These are phyloP conservation scores for Zelleria hepariella DNA, from an alignment of 2,888 invertebrate species.

Conservation along the genomic window DNA sequence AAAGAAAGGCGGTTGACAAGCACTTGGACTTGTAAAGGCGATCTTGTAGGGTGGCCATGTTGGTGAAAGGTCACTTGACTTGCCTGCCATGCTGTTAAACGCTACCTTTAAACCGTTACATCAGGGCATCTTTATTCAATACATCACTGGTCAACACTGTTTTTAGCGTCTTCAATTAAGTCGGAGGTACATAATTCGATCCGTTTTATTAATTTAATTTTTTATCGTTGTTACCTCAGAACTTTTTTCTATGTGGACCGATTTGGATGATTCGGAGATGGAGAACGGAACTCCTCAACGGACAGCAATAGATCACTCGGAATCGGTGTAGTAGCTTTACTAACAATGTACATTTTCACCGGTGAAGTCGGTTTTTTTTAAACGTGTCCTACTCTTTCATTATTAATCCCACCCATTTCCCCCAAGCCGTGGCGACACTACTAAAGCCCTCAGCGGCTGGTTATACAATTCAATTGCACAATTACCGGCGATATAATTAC, in stretches of 20 bases:
- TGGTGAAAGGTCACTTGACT: neutral
- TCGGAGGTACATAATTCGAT: no score
- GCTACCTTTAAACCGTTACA: neutral
- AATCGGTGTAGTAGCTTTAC: no score
- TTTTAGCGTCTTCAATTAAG: no score
- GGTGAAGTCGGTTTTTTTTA: no score
- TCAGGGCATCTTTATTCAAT: neutral
- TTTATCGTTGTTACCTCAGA: no score
- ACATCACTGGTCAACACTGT: neutral
- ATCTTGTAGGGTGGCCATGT: neutral
- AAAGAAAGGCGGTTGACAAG: slow-evolving; percentile 3
- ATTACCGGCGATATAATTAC: slow-evolving; percentile 6
- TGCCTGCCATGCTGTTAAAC: neutral
- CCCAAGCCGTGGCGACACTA: neutral
- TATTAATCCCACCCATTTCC: neutral
- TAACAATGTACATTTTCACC: no score
- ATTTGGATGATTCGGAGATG: no score
- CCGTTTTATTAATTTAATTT: no score
- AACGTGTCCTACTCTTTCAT: no score
- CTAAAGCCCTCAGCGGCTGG: neutral
- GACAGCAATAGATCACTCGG: no score
- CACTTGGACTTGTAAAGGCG: neutral
- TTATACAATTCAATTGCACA: slow-evolving; percentile 3
- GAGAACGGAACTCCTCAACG: no score
- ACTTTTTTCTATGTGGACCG: no score